Conservation (phyloP, 2,113 vertebrate genomes). For the Brevimyrus niger region DNA sequence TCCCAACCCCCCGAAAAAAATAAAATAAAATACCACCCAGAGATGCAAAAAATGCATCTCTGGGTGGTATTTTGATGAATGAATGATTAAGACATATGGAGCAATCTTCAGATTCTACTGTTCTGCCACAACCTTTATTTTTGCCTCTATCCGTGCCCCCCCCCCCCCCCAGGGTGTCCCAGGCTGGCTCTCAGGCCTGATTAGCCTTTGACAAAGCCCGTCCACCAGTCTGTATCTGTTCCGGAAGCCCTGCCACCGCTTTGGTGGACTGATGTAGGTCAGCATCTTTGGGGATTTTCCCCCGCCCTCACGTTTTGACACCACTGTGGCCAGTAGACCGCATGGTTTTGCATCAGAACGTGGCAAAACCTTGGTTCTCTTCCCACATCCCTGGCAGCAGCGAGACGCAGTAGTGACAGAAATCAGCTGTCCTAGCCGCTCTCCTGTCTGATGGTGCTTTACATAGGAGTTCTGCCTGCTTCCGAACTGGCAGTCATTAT, state of each 20-base stretch:
- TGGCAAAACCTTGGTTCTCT: background rate
- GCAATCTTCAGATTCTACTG: background rate
- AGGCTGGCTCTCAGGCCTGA: background rate
- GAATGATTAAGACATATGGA: too few relatives aligned
- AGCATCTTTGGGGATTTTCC: background rate
- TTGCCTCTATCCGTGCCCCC: background rate
- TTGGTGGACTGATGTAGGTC: background rate
- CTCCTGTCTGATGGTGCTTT: background rate
- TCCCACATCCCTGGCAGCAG: background rate
- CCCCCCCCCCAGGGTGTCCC: background rate
- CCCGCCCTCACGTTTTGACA: background rate
- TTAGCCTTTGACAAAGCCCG: background rate
- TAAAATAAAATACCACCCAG: background rate
- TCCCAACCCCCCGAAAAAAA: background rate
- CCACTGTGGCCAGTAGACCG: too few relatives aligned
- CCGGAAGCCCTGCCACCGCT: background rate
- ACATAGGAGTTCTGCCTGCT: background rate
- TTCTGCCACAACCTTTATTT: background rate
- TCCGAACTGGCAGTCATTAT: background rate
- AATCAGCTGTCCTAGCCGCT: background rate
- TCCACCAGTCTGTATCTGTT: background rate
- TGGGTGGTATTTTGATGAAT: too few relatives aligned
- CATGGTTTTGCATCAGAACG: background rate
- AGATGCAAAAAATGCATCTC: background rate
- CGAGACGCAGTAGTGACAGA: background rate